Evolutionary conservation across 37 sponge, comb jelly and placozoan species (phyloP), one percentile per base, ranked within the genome.

Genomic region (Beroe ovata): DNA sequence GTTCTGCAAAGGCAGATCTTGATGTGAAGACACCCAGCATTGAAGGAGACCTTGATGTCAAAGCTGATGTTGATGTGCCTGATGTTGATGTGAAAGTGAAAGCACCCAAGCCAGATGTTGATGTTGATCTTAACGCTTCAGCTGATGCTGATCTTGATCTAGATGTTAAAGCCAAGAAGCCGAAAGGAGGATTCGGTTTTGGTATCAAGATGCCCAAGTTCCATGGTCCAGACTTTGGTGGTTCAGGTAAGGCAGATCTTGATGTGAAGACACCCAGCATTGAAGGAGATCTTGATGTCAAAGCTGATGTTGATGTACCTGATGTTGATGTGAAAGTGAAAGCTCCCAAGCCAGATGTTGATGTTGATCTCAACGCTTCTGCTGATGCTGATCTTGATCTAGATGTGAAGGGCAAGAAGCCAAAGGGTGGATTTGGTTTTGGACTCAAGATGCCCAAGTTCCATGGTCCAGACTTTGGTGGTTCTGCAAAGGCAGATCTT

Each of bases 1-100:
- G 42, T 1, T 20, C 28, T 25, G 63, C 22, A 20, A 62, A 62
- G 63, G 84, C 33, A 2, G 84, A 77, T 77, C 41, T 77, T 19
- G 38, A 77, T 8, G 84, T 77, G 6, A 42, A 77, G 26, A 35
- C 54, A n/a, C 71, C 71, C 4, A 69, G 20, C 8, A 66, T 29
- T 18, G 30, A 66, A 66, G 36, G 69, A 33, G 69, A 32, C 35
- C 3, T 77, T 38, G 38, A 69, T 8, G 71, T 35, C 1, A 35
- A 34, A 19, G 71, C 38, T 25, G 38, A 29, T 20, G 71, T 36
- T 29, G 38, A 36, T 69, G 38, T 29, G 20, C 84, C 84, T 33
- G 84, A 77, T 8, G 84, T 36, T 42, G 84, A 77, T 42, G 47
- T 77, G 29, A 77, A 77, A 54, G 54, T 77, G 35, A 77, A 77